Base-by-base conservation (phyloP, 53 echinoderm and acorn worm genomes). In the Echinometra lucunter region DNA sequence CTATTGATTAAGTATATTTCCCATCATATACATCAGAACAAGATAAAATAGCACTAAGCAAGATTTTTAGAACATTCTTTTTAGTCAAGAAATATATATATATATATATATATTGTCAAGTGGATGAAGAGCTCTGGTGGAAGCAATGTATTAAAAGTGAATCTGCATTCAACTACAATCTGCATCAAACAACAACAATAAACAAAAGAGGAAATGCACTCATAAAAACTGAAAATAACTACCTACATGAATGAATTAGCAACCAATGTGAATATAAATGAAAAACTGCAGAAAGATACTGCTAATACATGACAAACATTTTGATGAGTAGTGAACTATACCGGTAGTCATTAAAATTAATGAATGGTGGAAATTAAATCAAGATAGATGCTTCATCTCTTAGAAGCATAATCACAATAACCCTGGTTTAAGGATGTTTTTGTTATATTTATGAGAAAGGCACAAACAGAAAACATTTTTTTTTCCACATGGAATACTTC, bases 161-260 rank as follows among this genome's bases (percentile, higher is more conserved):
- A 89, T 89, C 35, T 37, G 60, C 45, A 89, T 89, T 60, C 57
- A 60, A 57, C 32, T 89, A 89, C 40, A 89, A 89, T 89, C 35
- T 37, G 60, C 45, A 89, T 89, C 40, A 34, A 60, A 57, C 32
- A 60, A 89, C 40, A 89, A 89, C 89, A 89, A 60, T 60, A 89
- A 89, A 89, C 89, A 89, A 60, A 89, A 89, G n/a, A 35, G 37
- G 30, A 21, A 89, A 25, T 37, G 60, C 89, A 89, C 89, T 37
- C 55, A 88, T n/a, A 88, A n/a, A 88, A 27, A 83, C 25, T 28
- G 17, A 89, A 89, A 57, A 58, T 58, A 53, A n/a, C 23, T 19
- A 60, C 37, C 89, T 37, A 89, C 85, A 45, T 85, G 85, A 45
- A 18, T 21, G 85, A 4, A n/a, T 49, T n/a, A 44, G 42, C 81